Evolutionary conservation across 2,888 invertebrate genomes (phyloP), one percentile per base, ranked within the genome.

Genomic region (Ernsta delagoae): DNA sequence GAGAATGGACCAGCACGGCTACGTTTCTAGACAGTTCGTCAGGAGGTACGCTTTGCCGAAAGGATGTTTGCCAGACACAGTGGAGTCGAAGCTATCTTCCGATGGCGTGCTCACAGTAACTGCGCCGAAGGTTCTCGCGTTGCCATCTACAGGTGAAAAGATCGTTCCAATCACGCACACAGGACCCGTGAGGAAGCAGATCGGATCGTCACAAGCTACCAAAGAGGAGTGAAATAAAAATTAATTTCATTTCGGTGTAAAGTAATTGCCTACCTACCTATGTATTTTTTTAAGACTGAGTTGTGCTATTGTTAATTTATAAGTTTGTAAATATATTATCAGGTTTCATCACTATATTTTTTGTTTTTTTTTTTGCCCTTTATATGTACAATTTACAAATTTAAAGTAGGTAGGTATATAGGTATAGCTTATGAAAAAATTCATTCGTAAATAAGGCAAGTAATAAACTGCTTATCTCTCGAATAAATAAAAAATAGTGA

Each of bases 81-180:
- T 97, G 0, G 93, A 94, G 63, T 97, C 97, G 0, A 95, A 94
- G 56, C 85, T 97, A 24, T 97, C 97, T 4, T 95, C 96, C 0
- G 97, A 97, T 80, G 97, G 97, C 0, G 94, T 97, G 0, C 83
- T 97, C 11, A 96, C 95, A 0, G 94, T 97, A 0, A 95, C 95
- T n/a, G 96, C 96, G n/a, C 96, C 96, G 0, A 91, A 83, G 71
- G 86, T 89, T 16, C 74, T 92, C 0, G 78, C 90, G 0, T 65
- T 91, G 71, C 91, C 92, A 0, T 88, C 90, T 0, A 79, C 79
- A 7, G 94, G 93, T 4, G 95, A 95, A 77, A 92, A 94, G 11
- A 88, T 94, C 1, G 89, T 96, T n/a, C 95, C 95, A 48, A 95
- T 96, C 66, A 88, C 90, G 62, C 94, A 94, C 70, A 95, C 95